phyloP scores from a whole-genome alignment of 1,140 invertebrate genomes.

The Triops cancriformis region DNA sequence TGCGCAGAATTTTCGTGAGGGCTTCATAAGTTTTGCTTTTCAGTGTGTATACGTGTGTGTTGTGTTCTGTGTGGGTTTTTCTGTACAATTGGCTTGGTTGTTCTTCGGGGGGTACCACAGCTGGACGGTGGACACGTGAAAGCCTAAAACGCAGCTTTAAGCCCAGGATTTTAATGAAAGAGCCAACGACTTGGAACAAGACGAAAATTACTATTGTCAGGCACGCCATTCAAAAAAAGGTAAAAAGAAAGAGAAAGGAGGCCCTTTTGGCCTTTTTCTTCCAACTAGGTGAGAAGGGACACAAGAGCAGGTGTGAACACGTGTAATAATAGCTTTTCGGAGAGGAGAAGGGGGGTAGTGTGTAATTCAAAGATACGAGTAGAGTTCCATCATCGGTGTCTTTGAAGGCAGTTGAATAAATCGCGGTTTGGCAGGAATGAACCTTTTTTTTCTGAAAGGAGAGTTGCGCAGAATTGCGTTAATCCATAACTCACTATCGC shows the following conservation, averaged over 20 bases:
- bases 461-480: too few species aligned
- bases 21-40: not conserved
- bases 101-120: not conserved
- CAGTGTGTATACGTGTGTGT: not conserved
- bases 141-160: not conserved
- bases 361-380: not conserved
- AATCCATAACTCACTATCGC: too few species aligned
- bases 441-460: too few species aligned
- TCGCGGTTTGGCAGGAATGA: too few species aligned
- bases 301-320: conserved; percentile 7
- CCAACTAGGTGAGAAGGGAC: not conserved
- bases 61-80: not conserved
- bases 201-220: conserved; percentile 7
- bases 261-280: not conserved
- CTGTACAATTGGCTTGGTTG: not conserved
- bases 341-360: not conserved
- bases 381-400: not conserved
- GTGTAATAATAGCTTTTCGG: not conserved
- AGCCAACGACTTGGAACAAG: not conserved
- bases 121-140: not conserved
- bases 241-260: not conserved
- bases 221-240: not conserved
- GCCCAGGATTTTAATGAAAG: not conserved
- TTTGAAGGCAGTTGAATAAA: not conserved
- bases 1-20: not conserved